Evolutionary conservation across 2,797 vertebrate species (phyloP), one percentile per base, ranked within the genome.

Genomic region (Gymnodraco acuticeps): DNA sequence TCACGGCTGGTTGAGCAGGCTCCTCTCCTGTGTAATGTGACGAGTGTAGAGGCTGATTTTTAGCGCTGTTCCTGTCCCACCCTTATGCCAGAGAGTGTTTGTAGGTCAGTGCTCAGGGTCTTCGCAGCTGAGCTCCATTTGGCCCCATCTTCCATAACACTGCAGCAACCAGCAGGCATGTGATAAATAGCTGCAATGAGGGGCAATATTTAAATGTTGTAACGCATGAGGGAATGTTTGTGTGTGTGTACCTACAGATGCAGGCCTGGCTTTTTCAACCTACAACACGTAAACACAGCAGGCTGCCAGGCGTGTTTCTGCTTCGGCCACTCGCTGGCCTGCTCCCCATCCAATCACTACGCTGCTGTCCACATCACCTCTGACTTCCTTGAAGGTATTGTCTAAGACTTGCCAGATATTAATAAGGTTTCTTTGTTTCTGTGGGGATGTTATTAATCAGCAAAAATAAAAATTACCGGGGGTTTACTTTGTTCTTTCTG

Each of bases 301-400:
- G 97, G 98, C 63, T 99, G 98, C 87, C 95, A 91, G 74, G 84
- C 92, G 16, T 99, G 98, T 83, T 99, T 99, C 93, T 99, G 97
- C 87, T 96, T 93, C 0, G 96, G 97, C n/a, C 98, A 98, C 88
- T 98, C 98, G 0, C 89, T 90, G 0, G 96, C 89, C 70, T 99
- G 98, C 67, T 64, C 54, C 0, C 93, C 91, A 0, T 95, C 97
- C 10, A 52, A 70, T 1, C 87, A 84, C 47, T 95, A 96, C 3
- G 80, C 87, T 8, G 91, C 84, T 56, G 84, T 89, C 69, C 93
- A 90, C 43, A 67, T 97, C 83, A 71, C 53, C 45, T 96, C 97
- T 0, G 78, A 96, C 91, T 97, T 99, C 88, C 83, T 50, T 51
- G 94, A 92, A 89, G 97, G 97, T 99, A 95, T 70, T 70, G 23